Percentiles rank a stretch among this genome's conserved stretches.
These are phyloP conservation scores for Bergia sp. DNA, from an alignment of 92 coral and sea anemone species.

Conservation along the genomic window DNA sequence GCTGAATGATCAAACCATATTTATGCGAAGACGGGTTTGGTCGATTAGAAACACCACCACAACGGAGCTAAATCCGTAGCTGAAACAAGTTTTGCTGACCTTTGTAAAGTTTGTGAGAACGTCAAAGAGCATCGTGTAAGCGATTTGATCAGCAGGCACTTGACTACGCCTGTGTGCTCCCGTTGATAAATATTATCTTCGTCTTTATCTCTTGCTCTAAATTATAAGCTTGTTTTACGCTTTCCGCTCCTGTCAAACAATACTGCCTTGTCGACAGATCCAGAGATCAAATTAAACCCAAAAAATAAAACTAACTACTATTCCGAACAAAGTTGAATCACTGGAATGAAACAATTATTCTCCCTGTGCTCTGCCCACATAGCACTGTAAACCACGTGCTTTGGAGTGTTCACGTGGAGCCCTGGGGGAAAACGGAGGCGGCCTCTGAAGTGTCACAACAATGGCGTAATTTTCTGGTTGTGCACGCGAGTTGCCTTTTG, in stretches of 20 bases:
- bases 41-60: not conserved
- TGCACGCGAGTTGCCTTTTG: too few species aligned
- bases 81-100: not conserved
- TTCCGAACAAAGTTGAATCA: too few species aligned
- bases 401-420: too few species aligned
- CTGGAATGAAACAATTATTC: too few species aligned
- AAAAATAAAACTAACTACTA: not conserved
- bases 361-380: too few species aligned
- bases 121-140: not conserved
- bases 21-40: not conserved
- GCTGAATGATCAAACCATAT: not conserved
- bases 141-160: not conserved
- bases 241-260: slow-evolving; percentile 18
- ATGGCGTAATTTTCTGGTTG: too few species aligned
- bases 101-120: not conserved
- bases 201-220: not conserved
- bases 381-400: too few species aligned
- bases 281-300: too few species aligned
- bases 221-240: not conserved
- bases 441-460: too few species aligned
- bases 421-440: too few species aligned
- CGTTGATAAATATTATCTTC: slow-evolving; percentile 1
- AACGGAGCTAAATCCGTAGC: not conserved
- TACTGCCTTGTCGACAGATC: slow-evolving; percentile 1
- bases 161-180: not conserved